Base-by-base conservation (phyloP, 1,140 invertebrate genomes). In the Sitobion miscanthi region DNA sequence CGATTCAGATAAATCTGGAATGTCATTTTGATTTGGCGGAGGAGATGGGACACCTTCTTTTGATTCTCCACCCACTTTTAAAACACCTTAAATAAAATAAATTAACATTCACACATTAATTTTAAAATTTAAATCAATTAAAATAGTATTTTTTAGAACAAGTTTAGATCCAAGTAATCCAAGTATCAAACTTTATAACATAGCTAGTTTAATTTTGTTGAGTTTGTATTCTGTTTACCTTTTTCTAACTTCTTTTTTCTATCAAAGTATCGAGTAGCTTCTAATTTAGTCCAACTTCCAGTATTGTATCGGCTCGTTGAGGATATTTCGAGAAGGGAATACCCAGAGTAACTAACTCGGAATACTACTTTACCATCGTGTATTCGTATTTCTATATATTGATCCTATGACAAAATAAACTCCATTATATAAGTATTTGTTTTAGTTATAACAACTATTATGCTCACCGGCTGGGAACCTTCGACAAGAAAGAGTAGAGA, bases 401-500 rank as follows among this genome's bases (percentile, higher is more conserved):
- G 97, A 94, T 97, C 97, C 97, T 98, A 95, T 95, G 95, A 93
- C 90, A 89, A 86, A 94, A 94, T 92, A 87, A 93, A 91, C 5
- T 35, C 5, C n/a, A 35, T 94, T 54, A 30, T 45, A n/a, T 45
- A 17, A 86, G n/a, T 35, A 77, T 20, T 54, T 25, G 6, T 52
- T 20, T 23, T 87, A 93, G 95, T 96, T 93, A 3, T 30, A n/a
- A 94, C 94, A 35, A 94, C 62, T 87, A 91, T 42, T 47, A 42
- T 45, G 94, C 45, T 94, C 93, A 94, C 94, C 25, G 91, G 92
- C 23, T 94, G 77, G 9, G 90, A 85, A 23, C 94, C 94, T 25
- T 97, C 96, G 47, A 98, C 97, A 77, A 99, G 95, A 95, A 99
- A 98, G 1, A 99, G 96, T 14, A 99, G 95, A 5, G 98, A 97